These are phyloP conservation scores for Trichacis sp. DNA, from an alignment of 2,888 invertebrate species.

Conservation along the genomic window DNA sequence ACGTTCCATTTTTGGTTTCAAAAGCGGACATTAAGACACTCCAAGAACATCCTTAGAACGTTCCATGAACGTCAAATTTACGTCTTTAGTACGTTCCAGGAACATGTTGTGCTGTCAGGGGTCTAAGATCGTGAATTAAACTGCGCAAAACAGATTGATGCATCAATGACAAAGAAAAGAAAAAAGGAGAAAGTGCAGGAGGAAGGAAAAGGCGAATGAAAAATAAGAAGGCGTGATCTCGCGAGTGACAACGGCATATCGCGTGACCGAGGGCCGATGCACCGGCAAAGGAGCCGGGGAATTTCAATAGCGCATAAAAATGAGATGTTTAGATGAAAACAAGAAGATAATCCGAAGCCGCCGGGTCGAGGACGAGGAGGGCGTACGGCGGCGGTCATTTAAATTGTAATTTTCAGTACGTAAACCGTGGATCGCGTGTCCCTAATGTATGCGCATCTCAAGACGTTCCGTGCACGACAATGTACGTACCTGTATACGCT, in stretches of 20 bases:
- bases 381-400: constrained; percentile 53
- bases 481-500: constrained; percentile 38
- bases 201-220: constrained; percentile 33
- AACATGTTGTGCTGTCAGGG: too few species aligned
- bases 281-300: constrained; percentile 48
- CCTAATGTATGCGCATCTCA: constrained; percentile 66
- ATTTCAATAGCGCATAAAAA: constrained; percentile 66
- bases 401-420: constrained; percentile 66
- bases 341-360: constrained; percentile 56
- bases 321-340: constrained; percentile 67
- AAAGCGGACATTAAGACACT: too few species aligned
- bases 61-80: too few species aligned
- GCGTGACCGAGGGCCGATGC: constrained; percentile 55
- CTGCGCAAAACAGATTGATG: constrained; percentile 25
- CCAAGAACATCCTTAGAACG: too few species aligned
- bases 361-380: constrained; percentile 47
- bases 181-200: constrained; percentile 33
- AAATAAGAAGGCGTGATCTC: constrained; percentile 36
- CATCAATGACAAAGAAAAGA: constrained; percentile 24
- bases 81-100: too few species aligned
- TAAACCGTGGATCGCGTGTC: constrained; percentile 61
- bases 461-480: constrained; percentile 60
- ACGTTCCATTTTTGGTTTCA: too few species aligned
- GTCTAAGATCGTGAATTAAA: too few species aligned
- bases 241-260: constrained; percentile 56